Evolutionary conservation across 2,888 invertebrate genomes (phyloP), one percentile per base, ranked within the genome.

Genomic region (Polyommatus iphigenia): DNA sequence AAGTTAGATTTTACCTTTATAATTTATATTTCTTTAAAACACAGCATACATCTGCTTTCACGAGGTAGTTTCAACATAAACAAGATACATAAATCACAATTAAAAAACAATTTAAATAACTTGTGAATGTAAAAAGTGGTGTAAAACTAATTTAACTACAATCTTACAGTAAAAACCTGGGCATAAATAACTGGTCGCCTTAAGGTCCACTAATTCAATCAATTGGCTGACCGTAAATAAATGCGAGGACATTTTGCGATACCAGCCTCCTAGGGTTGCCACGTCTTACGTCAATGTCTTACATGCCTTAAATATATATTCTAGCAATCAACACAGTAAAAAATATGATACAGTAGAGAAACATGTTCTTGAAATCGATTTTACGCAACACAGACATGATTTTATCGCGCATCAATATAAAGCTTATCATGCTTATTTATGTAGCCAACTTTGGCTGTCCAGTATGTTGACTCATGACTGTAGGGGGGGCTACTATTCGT

Each of bases 131-230:
- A 73, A 73, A 73, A 46, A 46, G 24, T 24, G 50, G 4, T 41
- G 73, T 46, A 73, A 73, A 50, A 73, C 73, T 73, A 73, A 73
- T 73, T 73, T 73, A 73, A 73, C 73, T 46, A 73, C 73, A 73
- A 46, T 46, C 46, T 73, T 73, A 73, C 73, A 73, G 8, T 20
- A 20, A 24, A 46, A 73, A 50, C 50, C 73, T 73, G 46, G 36
- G 13, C 46, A 50, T 46, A 82, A 84, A 87, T 86, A 84, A 87
- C 88, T 86, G 86, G 88, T 85, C 88, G 91, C 92, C 91, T 91
- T 87, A 82, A 89, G 91, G 92, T 87, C 89, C 87, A 91, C 91
- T 93, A 93, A 93, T 92, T 93, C 93, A 93, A 93, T 93, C 93
- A 92, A 92, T 93, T 90, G 90, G 85, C 86, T 84, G 88, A 85